These are phyloP conservation scores for Poliocrania exsul DNA, from an alignment of 2,797 vertebrate genomes.

Conservation along the genomic window DNA sequence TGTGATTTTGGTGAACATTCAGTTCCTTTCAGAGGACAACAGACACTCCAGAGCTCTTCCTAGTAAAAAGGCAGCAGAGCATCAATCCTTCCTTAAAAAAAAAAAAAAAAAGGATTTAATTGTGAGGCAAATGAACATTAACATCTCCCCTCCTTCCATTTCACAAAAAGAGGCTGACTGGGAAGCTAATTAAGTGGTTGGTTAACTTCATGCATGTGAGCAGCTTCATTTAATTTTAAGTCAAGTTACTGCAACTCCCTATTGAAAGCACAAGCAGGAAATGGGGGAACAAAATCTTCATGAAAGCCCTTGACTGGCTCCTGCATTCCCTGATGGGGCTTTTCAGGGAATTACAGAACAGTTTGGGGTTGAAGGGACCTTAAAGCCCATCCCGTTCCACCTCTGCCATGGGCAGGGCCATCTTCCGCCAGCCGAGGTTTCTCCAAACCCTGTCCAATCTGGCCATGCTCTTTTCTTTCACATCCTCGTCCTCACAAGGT, in stretches of 20 bases:
- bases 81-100: background rate
- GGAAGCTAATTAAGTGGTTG: slow-evolving; percentile 29
- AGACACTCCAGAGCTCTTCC: background rate
- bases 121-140: background rate
- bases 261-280: background rate
- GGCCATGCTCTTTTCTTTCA: background rate
- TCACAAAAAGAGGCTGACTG: background rate
- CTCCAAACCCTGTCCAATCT: too few species aligned
- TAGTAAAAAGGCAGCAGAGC: background rate
- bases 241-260: background rate
- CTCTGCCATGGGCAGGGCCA: too few species aligned
- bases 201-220: slow-evolving; percentile 17
- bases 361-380: background rate
- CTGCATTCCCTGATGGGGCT: background rate
- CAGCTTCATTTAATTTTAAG: slow-evolving; percentile 3
- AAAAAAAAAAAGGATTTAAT: background rate
- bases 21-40: background rate
- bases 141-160: background rate
- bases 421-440: background rate
- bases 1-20: background rate
- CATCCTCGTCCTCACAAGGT: background rate
- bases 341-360: background rate
- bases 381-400: background rate
- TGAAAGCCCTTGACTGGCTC: background rate
- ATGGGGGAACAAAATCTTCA: background rate